Evolutionary conservation across 2,797 vertebrate species (phyloP).

Genomic region (Microctenopoma stevenorrisi): DNA sequence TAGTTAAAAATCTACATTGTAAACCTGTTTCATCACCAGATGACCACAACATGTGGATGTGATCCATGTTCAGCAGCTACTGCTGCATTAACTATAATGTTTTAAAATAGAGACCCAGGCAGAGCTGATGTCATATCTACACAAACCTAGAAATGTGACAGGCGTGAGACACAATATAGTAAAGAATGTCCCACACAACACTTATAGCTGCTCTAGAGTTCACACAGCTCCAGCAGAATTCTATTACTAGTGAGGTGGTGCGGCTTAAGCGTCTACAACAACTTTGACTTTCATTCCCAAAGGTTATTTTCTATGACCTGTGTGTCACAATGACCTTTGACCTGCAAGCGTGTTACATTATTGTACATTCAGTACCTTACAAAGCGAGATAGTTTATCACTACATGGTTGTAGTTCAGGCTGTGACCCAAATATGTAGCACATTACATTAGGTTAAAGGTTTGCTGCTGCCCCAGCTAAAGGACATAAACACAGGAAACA

Average conservation of each 20-base stretch:
- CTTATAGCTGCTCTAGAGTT: slow-evolving; percentile 68
- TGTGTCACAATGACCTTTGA: slow-evolving; percentile 45
- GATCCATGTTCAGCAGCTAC: slow-evolving; percentile 48
- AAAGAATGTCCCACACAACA: slow-evolving; percentile 42
- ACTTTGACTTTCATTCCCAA: slow-evolving; percentile 32
- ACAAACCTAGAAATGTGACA: slow-evolving; percentile 51
- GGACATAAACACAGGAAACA: background rate
- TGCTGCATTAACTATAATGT: slow-evolving; percentile 39
- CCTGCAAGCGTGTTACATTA: slow-evolving; percentile 33
- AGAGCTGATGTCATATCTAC: slow-evolving; percentile 64
- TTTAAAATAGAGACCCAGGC: slow-evolving; percentile 73
- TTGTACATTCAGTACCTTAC: slow-evolving; percentile 26
- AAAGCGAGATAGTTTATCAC: slow-evolving; percentile 26
- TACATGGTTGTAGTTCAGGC: background rate
- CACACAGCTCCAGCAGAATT: slow-evolving; percentile 56
- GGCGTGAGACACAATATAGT: slow-evolving; percentile 62
- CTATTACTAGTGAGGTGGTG: slow-evolving; percentile 63
- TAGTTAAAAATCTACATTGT: slow-evolving; percentile 9
- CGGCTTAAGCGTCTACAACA: slow-evolving; percentile 24
- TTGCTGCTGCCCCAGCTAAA: background rate
- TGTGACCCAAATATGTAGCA: slow-evolving; percentile 27
- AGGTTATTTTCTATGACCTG: slow-evolving; percentile 47
- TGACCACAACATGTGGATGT: slow-evolving; percentile 43
- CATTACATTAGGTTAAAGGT: slow-evolving; percentile 10
- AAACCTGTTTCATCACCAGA: slow-evolving; percentile 63